Evolutionary conservation across 2,888 invertebrate species (phyloP), one percentile per base, ranked within the genome.

Genomic region (Habrosyne pyritoides): DNA sequence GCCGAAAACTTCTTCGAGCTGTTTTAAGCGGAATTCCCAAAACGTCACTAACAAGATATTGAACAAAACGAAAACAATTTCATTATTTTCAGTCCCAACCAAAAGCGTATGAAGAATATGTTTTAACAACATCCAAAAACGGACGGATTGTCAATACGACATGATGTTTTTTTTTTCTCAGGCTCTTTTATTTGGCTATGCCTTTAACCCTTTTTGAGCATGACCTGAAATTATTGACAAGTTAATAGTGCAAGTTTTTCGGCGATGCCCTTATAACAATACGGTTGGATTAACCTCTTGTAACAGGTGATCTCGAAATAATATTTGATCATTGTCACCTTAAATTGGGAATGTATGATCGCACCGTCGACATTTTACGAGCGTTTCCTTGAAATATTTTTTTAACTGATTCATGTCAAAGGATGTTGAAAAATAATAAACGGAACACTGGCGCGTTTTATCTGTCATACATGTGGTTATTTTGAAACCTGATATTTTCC

Each of bases 361-460:
- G 58, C 56, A 55, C 67, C 58, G 60, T 59, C 53, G 57, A 52
- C 36, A 56, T 30, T 57, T 56, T 22, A n/a, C 33, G n/a, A 0
- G 33, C 30, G 52, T 60, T 75, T 72, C 65, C 62, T 65, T 66
- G 64, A 64, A 74, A 64, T n/a, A 62, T 46, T 57, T 59, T 52
- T 69, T 69, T 62, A 63, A 55, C 54, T 66, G 69, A 75, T 65
- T 75, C 72, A 69, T 67, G 56, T 66, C 62, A 67, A 68, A 68
- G 59, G 64, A 71, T 71, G 57, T 59, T 63, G 56, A 69, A 75
- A 79, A 75, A 73, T 73, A 75, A 68, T 65, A 66, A 55, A 48
- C 52, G 42, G 42, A 42, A 42, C 42, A 18, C 14, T 42, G 42
- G 18, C n/a, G n/a, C 57, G 53, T 71, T 71, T 71, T 69, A 70